Evolutionary conservation across 92 coral and sea anemone genomes (phyloP), one percentile per base, ranked within the genome.

Genomic region (Palythoa grandis): DNA sequence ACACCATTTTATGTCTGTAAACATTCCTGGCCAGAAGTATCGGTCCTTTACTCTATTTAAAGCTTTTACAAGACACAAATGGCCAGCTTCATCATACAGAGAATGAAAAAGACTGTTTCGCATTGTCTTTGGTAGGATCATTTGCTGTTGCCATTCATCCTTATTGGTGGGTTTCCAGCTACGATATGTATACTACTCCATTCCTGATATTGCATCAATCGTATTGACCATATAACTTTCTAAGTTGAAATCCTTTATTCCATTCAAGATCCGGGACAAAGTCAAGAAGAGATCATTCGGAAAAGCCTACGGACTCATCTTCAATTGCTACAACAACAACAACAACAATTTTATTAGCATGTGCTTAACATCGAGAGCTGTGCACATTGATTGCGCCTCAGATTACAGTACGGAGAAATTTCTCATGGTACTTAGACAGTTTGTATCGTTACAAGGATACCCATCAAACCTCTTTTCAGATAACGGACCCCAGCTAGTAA

Each of bases 361-460:
- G n/a, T n/a, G n/a, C n/a, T n/a, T 87, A 48, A 90, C 85, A 29
- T 48, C 88, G 17, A 71, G 91, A 87, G 91, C 91, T 24, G 91
- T 91, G 11, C 76, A 91, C 50, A 68, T 87, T 12, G 16, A 58
- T 5, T 12, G 19, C 20, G 65, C n/a, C 20, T 5, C 65, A 58
- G 20, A 53, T 53, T 53, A 53, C 58, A 53, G n/a, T n/a, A n/a
- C n/a, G n/a, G n/a, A n/a, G n/a, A 58, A 58, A 11, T 58, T 58
- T 58, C 65, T 58, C 65, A 58, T 58, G 65, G 23, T 47, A 37
- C 75, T 92, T n/a, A 88, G 92, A 38, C 79, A 90, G 77, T 91
- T 77, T 60, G 90, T 86, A 37, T 83, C 88, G 7, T 37, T 92
- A 58, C 35, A 92, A 74, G 86, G 90, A 8, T 85, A 86, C 19